Evolutionary conservation across 2,113 vertebrate genomes (phyloP), one percentile per base, ranked within the genome.

Genomic region (Oncorhynchus tshawytscha): DNA sequence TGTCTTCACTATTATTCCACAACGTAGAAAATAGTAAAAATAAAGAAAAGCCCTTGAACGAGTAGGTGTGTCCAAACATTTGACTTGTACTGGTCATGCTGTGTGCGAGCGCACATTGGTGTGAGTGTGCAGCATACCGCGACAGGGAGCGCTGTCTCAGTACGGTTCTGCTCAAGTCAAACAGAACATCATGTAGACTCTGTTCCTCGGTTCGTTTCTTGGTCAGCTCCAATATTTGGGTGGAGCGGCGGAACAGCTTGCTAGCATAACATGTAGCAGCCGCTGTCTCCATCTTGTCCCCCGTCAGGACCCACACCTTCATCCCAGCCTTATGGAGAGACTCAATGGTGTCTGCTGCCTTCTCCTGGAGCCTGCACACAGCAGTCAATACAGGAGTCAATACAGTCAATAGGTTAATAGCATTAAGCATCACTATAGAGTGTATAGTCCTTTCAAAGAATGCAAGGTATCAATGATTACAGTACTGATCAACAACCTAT

Each of bases 241-340:
- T 99, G 86, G 89, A 93, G 75, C 96, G 94, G 39, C 96, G 92
- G 89, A 99, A 99, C 8, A 99, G 95, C 88, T 94, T 98, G 94
- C 97, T 99, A 78, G 98, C 97, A 0, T 99, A 99, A 92, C 98
- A 99, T 48, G 97, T 96, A 64, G 97, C 97, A 0, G 96, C 94
- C 0, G 98, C 98, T 0, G 98, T 99, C 91, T 99, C 98, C 96
- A 99, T 98, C 91, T 99, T 99, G 93, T 99, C 98, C 45, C 98
- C 98, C 0, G 98, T 99, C 74, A 99, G 94, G 74, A 99, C 98
- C 98, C 98, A 99, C n/a, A 99, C 96, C 81, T 98, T 99, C 88
- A 99, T 98, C 51, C 97, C 98, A 0, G 98, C 98, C 87, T 98
- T 98, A 90, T 99, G 97, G 60, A 99, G 93, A 0, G 97, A 94